Evolutionary conservation across 64 coral and sea anemone genomes (phyloP), one percentile per base, ranked within the genome.

Genomic region (Stylophora pistillata): DNA sequence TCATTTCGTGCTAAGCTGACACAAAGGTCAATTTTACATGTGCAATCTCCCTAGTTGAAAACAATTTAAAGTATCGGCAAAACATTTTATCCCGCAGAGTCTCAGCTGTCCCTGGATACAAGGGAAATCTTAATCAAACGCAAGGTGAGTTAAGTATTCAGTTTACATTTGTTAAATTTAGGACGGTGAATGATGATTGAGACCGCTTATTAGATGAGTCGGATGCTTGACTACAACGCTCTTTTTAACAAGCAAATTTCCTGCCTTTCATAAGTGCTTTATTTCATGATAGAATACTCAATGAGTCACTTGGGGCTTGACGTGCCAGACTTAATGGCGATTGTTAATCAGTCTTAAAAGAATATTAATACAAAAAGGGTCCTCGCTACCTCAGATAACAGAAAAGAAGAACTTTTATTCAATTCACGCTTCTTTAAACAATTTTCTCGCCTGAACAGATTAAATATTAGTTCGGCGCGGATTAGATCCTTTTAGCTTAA

Each of bases 291-390:
- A 18, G 23, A 76, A 53, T 23, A 23, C 53, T 20, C 56, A 79
- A 60, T 27, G 55, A 53, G 53, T 13, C 55, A 79, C 77, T 61
- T 79, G 28, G 56, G 77, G 56, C 55, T 31, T 79, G 14, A 27
- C 30, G 56, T 18, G 55, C 55, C 59, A 79, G 77, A 79, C 77
- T 79, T 9, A 5, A 13, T 79, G 75, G 75, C 75, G 75, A 78
- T 78, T n/a, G 52, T 21, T 76, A 76, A 76, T 76, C 73, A 76
- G 33, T 76, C 20, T 23, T 76, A 33, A 76, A 76, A 76, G 73
- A 76, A 52, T 11, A 33, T 54, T 57, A 56, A 78, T 53, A 78
- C 75, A 78, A 57, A 56, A 78, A 56, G 21, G n/a, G 9, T 14
- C 11, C 13, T 56, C 13, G 13, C 23, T 28, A 21, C 37, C 47